Evolutionary conservation across 2,888 invertebrate genomes (phyloP).

Genomic region (Drosophila silvestris): DNA sequence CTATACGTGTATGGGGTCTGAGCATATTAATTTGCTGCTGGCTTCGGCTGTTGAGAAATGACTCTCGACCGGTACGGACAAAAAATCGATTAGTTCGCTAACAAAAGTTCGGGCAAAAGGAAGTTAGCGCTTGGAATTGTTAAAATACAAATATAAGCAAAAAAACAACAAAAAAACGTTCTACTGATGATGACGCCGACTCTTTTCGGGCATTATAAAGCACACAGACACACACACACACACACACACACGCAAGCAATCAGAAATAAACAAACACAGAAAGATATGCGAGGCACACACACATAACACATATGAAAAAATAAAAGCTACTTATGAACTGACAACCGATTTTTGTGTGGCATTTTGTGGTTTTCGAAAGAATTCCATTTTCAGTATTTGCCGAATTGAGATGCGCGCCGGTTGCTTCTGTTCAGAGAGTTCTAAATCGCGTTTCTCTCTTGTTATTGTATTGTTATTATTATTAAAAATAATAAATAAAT

Average conservation of each 20-base stretch:
- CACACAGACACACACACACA: conserved; percentile 31
- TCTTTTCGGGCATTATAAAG: conserved; percentile 49
- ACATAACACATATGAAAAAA: conserved; percentile 12
- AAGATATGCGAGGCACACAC: conserved; percentile 20
- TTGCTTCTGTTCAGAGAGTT: conserved; percentile 29
- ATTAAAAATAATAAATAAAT: neutral
- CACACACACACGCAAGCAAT: conserved; percentile 16
- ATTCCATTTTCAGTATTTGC: conserved; percentile 82
- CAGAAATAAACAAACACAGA: conserved; percentile 7
- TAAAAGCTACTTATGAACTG: conserved; percentile 68
- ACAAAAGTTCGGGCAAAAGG: conserved; percentile 58
- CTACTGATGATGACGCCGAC: conserved; percentile 51
- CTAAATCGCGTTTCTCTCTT: neutral
- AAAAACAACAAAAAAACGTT: conserved; percentile 22
- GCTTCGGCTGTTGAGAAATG: conserved; percentile 34
- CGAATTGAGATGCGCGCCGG: conserved; percentile 83
- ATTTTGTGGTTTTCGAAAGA: conserved; percentile 79
- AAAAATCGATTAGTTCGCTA: conserved; percentile 73
- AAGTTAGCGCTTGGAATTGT: conserved; percentile 54
- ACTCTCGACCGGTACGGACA: conserved; percentile 31
- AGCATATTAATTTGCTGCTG: conserved; percentile 55
- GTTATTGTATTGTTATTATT: neutral
- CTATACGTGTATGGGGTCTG: conserved; percentile 22
- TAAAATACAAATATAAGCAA: conserved; percentile 38
- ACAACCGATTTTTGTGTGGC: conserved; percentile 65